These are phyloP conservation scores for Eugnorisma glareosa DNA, from an alignment of 2,888 invertebrate species.

Conservation along the genomic window DNA sequence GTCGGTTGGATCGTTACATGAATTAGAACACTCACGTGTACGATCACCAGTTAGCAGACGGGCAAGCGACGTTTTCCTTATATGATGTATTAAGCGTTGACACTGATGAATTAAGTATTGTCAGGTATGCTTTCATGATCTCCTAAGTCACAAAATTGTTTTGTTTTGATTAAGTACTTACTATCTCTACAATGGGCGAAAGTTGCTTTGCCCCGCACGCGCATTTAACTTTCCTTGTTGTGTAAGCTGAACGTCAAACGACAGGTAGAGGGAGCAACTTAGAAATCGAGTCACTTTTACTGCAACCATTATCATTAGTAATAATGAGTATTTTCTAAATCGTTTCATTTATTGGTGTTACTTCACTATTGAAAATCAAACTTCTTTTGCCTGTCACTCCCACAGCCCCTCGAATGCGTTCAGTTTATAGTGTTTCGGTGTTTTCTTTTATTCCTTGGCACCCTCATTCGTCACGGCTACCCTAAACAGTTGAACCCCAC, in stretches of 20 bases:
- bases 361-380: conserved; percentile 57
- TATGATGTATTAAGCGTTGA: conserved; percentile 61
- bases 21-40: conserved; percentile 78
- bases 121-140: conserved; percentile 60
- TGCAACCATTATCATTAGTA: conserved; percentile 77
- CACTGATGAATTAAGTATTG: conserved; percentile 61
- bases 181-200: conserved; percentile 87
- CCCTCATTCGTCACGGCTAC: conserved; percentile 84
- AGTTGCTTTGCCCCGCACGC: conserved; percentile 87
- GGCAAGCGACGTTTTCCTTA: conserved; percentile 59
- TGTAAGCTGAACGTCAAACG: conserved; percentile 87
- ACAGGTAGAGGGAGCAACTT: conserved; percentile 87
- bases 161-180: conserved; percentile 71
- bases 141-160: conserved; percentile 62
- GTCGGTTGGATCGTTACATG: conserved; percentile 79
- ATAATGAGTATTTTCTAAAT: conserved; percentile 71
- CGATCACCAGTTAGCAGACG: conserved; percentile 64
- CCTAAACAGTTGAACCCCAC: conserved; percentile 81
- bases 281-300: conserved; percentile 88
- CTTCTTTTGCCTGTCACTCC: conserved; percentile 65
- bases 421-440: conserved; percentile 82
- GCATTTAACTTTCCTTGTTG: conserved; percentile 90
- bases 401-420: conserved; percentile 74
- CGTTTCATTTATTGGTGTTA: conserved; percentile 62
- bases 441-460: conserved; percentile 84